phyloP scores from a whole-genome alignment of 2,113 vertebrate species.

The Pseudorhombus dupliciocellatus region DNA sequence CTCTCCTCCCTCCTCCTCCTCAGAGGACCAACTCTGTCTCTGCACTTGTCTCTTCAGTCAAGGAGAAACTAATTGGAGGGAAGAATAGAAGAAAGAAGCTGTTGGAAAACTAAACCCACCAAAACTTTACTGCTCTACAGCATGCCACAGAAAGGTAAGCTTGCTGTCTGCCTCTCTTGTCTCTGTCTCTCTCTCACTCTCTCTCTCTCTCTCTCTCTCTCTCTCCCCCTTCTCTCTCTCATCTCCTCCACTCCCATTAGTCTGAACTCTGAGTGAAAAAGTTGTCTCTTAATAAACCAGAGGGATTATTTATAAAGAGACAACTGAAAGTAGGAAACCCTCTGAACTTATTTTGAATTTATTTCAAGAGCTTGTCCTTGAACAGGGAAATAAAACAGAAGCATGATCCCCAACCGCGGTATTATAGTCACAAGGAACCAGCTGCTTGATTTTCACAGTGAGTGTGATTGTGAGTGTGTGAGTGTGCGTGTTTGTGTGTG shows the following conservation, averaged over 20 bases:
- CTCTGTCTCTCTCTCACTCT: neutral
- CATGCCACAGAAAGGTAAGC: conserved; percentile 96
- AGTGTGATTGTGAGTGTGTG: too few species aligned
- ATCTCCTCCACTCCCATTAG: neutral
- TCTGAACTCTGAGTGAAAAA: conserved; percentile 12
- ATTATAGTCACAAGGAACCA: neutral
- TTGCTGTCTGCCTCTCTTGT: neutral
- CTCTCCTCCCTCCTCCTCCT: conserved; percentile 60
- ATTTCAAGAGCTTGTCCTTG: neutral
- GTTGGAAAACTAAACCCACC: conserved; percentile 65
- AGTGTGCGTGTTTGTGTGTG: too few species aligned
- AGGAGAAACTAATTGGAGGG: conserved; percentile 77
- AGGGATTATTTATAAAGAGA: neutral
- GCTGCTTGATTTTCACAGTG: neutral
- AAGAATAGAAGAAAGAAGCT: conserved; percentile 73
- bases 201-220: neutral
- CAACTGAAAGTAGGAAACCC: neutral
- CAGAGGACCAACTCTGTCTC: conserved; percentile 61
- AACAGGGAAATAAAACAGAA: neutral
- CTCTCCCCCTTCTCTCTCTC: neutral
- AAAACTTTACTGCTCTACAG: conserved; percentile 71
- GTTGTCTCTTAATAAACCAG: neutral
- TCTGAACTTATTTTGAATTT: neutral
- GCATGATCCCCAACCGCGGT: neutral
- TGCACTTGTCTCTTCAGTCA: conserved; percentile 77